Conservation (phyloP, 2,888 invertebrate genomes). For the Hydropsyche betteni region DNA sequence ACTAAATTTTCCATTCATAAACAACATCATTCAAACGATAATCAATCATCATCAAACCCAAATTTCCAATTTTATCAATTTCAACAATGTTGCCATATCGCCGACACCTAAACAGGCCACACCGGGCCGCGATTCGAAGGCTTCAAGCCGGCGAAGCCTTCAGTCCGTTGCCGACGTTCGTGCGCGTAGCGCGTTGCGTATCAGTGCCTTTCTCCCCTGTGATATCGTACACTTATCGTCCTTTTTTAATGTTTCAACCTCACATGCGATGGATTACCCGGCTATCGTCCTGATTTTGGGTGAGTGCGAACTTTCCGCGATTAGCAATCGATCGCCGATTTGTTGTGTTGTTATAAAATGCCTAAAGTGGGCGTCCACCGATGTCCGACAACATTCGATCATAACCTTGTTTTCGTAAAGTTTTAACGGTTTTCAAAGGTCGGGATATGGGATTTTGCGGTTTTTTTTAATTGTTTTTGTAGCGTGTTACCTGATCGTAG, state of each 20-base stretch:
- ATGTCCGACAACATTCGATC: not conserved
- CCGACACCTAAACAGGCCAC: too few species aligned
- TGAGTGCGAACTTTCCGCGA: conserved; percentile 33
- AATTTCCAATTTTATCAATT: too few species aligned
- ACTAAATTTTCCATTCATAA: too few species aligned
- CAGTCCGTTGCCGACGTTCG: conserved; percentile 34
- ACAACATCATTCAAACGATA: too few species aligned
- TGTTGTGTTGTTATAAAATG: conserved; percentile 5
- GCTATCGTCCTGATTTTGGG: conserved; percentile 45
- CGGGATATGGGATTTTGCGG: too few species aligned
- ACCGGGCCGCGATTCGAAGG: too few species aligned
- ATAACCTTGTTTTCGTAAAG: not conserved
- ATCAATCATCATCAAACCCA: too few species aligned
- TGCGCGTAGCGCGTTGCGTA: not conserved
- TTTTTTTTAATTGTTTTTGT: not conserved
- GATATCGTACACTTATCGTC: conserved; percentile 2
- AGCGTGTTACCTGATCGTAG: not conserved
- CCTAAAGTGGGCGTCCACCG: conserved; percentile 30
- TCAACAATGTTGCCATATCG: too few species aligned
- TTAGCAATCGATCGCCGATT: not conserved
- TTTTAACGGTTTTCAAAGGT: not conserved
- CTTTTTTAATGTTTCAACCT: conserved; percentile 43
- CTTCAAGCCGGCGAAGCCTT: conserved; percentile 26
- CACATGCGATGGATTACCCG: conserved; percentile 47
- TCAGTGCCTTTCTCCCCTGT: not conserved